These are phyloP conservation scores for Amyelois transitella DNA, from an alignment of 1,140 invertebrate genomes.

Conservation along the genomic window DNA sequence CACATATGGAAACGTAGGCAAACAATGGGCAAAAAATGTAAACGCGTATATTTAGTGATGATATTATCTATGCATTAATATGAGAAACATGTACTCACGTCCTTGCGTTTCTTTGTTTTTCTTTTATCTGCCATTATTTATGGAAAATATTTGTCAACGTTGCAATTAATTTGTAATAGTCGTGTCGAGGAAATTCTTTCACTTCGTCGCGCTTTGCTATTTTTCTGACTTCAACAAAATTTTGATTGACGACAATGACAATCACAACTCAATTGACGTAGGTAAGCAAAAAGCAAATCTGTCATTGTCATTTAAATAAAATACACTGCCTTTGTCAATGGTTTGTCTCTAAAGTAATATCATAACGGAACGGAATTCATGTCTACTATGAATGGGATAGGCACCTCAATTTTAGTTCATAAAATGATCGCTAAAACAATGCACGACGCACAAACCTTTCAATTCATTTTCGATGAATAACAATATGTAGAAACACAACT, in stretches of 20 bases:
- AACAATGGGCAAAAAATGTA: constrained; percentile 3
- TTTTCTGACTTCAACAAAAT: constrained; percentile 13
- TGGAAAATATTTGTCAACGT: constrained; percentile 59
- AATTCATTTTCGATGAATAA: no score
- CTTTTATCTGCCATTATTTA: constrained; percentile 85
- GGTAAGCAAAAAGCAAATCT: no score
- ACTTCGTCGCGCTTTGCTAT: constrained; percentile 15
- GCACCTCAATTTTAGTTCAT: no score
- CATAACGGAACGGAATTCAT: no score
- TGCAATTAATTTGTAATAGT: constrained; percentile 23
- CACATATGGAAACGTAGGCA: constrained; percentile 19
- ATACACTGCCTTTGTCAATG: no score
- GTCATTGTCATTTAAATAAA: no score
- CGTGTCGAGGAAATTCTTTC: constrained; percentile 2
- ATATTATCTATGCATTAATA: constrained; percentile 22
- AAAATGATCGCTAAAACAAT: no score
- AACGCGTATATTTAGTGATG: constrained; percentile 9
- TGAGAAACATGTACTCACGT: constrained; percentile 73
- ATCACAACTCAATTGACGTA: no score
- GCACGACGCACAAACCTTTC: no score
- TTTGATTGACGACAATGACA: constrained; percentile 16
- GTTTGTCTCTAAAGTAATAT: no score
- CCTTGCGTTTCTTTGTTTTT: constrained; percentile 84
- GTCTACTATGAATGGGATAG: no score
- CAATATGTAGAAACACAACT: no score